Conservation (phyloP, 2,888 invertebrate species). For the Frankliniella intonsa region DNA sequence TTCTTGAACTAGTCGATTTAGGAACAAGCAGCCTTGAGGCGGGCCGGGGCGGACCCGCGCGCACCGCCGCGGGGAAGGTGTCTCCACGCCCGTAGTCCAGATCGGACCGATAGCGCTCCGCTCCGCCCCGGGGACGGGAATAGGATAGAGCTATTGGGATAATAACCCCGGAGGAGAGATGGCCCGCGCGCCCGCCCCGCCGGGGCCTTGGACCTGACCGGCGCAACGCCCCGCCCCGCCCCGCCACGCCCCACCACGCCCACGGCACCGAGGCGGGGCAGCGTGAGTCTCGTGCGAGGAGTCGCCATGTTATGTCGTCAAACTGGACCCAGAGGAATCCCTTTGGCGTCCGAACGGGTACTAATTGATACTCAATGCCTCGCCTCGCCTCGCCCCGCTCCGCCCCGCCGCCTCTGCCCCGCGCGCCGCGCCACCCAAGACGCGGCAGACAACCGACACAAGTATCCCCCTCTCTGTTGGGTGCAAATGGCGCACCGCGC, state of each 20-base stretch:
- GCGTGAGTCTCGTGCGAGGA: too few relatives aligned
- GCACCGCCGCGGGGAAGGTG: too few relatives aligned
- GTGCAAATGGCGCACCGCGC: too few relatives aligned
- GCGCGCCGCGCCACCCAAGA: background rate
- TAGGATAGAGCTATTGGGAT: too few relatives aligned
- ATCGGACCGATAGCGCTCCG: too few relatives aligned
- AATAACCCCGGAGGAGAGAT: background rate
- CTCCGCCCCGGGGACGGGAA: too few relatives aligned
- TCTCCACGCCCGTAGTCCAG: too few relatives aligned
- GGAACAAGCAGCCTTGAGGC: too few relatives aligned
- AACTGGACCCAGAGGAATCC: too few relatives aligned
- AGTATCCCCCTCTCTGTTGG: too few relatives aligned
- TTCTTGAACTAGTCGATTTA: too few relatives aligned
- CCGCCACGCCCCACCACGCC: background rate
- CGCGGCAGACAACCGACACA: background rate
- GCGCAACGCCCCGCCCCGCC: background rate
- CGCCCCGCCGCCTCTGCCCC: background rate
- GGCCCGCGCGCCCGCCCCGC: background rate
- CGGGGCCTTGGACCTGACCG: slow-evolving; percentile 12
- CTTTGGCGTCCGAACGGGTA: background rate
- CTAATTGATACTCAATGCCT: slow-evolving; percentile 15
- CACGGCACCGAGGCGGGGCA: background rate
- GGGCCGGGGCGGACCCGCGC: too few relatives aligned
- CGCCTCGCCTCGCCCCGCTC: background rate
- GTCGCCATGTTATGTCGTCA: background rate